Base-by-base conservation (phyloP, 2,888 invertebrate genomes). In the Cantharis lateralis region DNA sequence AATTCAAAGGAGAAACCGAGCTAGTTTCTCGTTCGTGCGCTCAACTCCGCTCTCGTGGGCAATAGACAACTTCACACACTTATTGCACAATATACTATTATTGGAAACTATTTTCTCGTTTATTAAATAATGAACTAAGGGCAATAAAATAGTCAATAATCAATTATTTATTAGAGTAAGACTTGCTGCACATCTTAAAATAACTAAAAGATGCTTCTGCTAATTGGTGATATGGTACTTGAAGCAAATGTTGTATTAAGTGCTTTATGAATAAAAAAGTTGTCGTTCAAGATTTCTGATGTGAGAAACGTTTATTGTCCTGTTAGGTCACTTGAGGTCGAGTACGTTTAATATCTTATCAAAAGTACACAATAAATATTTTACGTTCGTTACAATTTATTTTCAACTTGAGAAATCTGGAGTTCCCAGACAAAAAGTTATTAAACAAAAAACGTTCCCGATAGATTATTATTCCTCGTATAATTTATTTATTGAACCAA, bases 221-320 rank as follows among this genome's bases (percentile, higher is more conserved):
- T 48, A 48, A 48, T 48, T 16, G 11, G 69, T 32, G 13, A 32
- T 32, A 20, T 26, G 28, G 15, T 69, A 20, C 69, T 16, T 24
- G 20, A 28, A 20, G 15, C 15, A 69, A 69, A 15, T 69, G 26
- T 26, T 69, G 20, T 20, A 24, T 24, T 20, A 28, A 24, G 26
- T 69, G 18, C 28, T 63, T 74, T 70, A 18, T 15, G 28, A 15
- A 62, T 32, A 74, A 74, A 72, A 74, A 74, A 74, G 74, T 64
- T 74, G 64, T 24, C 74, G 63, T 74, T 74, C 74, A 70, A 74
- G 74, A 74, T 74, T 74, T 62, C 69, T 32, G 15, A 16, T 69
- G 74, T 70, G 69, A 74, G 74, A 75, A 71, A 71, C 71, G 68
- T 75, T 48, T 75, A 71, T 75, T 71, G 71, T 75, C 71, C 68